Evolutionary conservation across 1,140 invertebrate species (phyloP).

Genomic region (Heliothis virescens): DNA sequence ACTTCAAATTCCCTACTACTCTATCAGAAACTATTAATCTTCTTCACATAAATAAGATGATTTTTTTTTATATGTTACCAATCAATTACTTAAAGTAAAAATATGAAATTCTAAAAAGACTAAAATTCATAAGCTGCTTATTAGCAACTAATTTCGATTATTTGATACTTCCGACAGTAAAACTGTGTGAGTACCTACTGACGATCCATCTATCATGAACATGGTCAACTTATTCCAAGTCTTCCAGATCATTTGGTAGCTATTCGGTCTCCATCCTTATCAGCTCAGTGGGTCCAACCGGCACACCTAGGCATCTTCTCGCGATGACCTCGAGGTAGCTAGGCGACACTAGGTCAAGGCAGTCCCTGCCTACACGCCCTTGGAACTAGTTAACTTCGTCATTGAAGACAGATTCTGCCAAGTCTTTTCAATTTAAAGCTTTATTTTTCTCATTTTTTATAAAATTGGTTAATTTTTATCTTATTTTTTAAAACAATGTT

Average conservation of each 20-base stretch:
- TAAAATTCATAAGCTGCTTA: neutral
- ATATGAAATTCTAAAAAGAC: no score
- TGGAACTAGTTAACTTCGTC: slow-evolving; percentile 4
- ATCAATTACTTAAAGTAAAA: no score
- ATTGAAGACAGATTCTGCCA: neutral
- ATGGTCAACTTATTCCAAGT: neutral
- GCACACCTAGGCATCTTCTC: slow-evolving; percentile 14
- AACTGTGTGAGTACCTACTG: no score
- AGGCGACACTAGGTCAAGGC: slow-evolving; percentile 25
- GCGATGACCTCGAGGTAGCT: slow-evolving; percentile 10
- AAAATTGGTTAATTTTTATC: neutral
- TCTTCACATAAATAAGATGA: no score
- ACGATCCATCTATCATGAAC: neutral
- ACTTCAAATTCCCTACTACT: no score
- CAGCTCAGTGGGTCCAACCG: slow-evolving; percentile 12
- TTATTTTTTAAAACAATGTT: neutral
- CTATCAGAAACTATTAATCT: no score
- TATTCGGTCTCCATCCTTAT: slow-evolving; percentile 13
- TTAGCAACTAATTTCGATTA: neutral
- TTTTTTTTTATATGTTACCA: no score
- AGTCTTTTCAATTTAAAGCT: neutral
- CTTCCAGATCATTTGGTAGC: slow-evolving; percentile 18
- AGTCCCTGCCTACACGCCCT: neutral
- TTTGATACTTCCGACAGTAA: neutral
- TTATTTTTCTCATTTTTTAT: neutral